Base-by-base conservation (phyloP, 1,140 invertebrate genomes). In the Rhagoletis zephyria region DNA sequence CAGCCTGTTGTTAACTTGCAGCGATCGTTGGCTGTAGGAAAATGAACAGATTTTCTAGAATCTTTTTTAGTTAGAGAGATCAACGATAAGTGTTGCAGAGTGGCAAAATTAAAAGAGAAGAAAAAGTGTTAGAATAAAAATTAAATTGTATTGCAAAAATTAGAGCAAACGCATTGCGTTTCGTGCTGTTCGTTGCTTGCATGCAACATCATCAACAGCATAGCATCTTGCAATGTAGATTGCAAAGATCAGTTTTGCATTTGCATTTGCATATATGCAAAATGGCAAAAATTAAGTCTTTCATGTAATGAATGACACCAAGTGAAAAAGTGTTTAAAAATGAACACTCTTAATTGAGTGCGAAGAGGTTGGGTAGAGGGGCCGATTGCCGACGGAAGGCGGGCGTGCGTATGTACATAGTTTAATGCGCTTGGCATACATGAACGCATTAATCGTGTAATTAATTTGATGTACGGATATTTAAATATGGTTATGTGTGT, bases 381-480 rank as follows among this genome's bases (percentile, higher is more conserved):
- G 61, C 10, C 61, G 16, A n/a, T 45, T 56, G 51, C 10, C 16
- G n/a, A 48, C 56, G 74, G 30, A 0, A 30, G 30, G 14, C 48
- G n/a, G 45, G 16, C 40, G 3, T 16, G 48, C 45, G 19, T n/a
- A 5, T 77, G 61, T 9, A 16, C 91, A 89, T 89, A 30, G 30
- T 30, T 30, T 30, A 30, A 30, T 30, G 30, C 30, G 30, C 30
- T 30, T 30, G 89, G 89, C 89, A 92, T 89, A 88, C 86, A 88
- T 90, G 91, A 92, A 89, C 90, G 90, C 92, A 93, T 93, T 93
- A 93, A 93, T 93, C 92, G 92, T 92, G 91, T 93, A 93, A 93
- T 93, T 93, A 93, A 93, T 93, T 93, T 93, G 92, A 93, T 91
- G 91, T 91, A 93, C 92, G 91, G 90, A 0, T 65, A 51, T 86